phyloP scores from a whole-genome alignment of 2,113 vertebrate species.

The Oryzias curvinotus region DNA sequence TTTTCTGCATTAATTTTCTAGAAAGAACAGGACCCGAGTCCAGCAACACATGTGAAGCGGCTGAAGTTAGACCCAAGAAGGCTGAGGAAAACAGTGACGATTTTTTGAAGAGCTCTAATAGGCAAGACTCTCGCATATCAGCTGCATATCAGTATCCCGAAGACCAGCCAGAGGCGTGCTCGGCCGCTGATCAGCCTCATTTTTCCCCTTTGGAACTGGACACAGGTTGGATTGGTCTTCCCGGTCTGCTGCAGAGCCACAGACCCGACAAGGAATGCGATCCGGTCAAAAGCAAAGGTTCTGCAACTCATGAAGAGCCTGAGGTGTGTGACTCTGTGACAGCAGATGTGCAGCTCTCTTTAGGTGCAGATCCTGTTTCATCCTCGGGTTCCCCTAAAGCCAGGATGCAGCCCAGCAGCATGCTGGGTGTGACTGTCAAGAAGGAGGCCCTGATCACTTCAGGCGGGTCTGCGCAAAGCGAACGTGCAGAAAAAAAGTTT shows the following conservation, averaged over 20 bases:
- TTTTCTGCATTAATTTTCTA: constrained; percentile 2
- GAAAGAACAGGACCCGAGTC: constrained; percentile 27
- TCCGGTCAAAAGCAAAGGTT: constrained; percentile 11
- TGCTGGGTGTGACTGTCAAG: constrained; percentile 59
- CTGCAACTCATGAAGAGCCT: constrained; percentile 4
- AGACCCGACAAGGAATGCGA: constrained; percentile 31
- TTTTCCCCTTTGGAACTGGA: constrained; percentile 23
- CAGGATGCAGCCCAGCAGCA: constrained; percentile 25
- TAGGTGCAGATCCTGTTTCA: constrained; percentile 32
- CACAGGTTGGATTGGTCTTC: constrained; percentile 20
- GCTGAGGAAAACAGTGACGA: constrained; percentile 47
- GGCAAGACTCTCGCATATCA: constrained; percentile 34
- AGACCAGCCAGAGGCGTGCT: constrained; percentile 30
- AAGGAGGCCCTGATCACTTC: constrained; percentile 65
- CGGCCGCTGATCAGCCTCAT: constrained; percentile 7
- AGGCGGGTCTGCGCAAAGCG: constrained; percentile 43
- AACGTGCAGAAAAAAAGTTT: constrained; percentile 11
- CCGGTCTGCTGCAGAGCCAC: constrained; percentile 28
- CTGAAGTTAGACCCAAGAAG: constrained; percentile 19
- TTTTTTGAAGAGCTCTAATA: constrained; percentile 31
- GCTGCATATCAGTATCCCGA: constrained; percentile 24
- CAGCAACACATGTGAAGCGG: constrained; percentile 7
- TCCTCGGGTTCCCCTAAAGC: constrained; percentile 18
- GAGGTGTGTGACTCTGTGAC: constrained; percentile 15
- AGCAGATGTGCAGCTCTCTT: constrained; percentile 14